A percentile compares a stretch with the other conserved stretches of the same genome.
These are phyloP conservation scores for Erinaceus europaeus DNA, from an alignment of 2,113 vertebrate species.

Conservation along the genomic window DNA sequence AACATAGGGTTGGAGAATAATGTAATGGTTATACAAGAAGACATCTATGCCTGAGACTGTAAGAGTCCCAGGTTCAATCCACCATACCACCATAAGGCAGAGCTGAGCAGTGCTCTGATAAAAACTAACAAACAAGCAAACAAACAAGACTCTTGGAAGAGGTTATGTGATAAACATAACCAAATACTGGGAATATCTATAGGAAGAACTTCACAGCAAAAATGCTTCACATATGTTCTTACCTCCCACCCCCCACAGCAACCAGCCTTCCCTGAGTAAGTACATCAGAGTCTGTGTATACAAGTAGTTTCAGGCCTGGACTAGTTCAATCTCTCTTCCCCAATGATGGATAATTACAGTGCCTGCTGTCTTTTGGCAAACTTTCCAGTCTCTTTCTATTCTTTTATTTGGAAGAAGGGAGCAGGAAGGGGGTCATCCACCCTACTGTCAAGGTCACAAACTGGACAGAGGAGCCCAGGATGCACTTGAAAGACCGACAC, in stretches of 20 bases:
- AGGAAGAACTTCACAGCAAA: neutral
- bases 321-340: slow-evolving; percentile 8
- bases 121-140: too few species aligned
- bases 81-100: too few species aligned
- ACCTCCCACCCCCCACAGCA: neutral
- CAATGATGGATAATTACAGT: slow-evolving; percentile 25
- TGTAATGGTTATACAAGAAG: too few species aligned
- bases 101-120: too few species aligned
- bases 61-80: too few species aligned
- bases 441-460: neutral
- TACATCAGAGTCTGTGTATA: neutral
- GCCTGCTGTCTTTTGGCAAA: neutral
- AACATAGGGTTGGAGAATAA: too few species aligned
- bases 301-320: slow-evolving; percentile 47
- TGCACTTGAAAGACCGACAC: neutral
- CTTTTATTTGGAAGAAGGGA: slow-evolving; percentile 23
- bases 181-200: neutral
- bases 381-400: neutral
- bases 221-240: neutral
- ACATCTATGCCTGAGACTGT: too few species aligned
- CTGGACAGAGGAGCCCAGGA: neutral
- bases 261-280: neutral
- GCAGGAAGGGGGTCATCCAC: neutral
- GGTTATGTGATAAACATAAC: neutral
- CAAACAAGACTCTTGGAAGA: slow-evolving; percentile 5